A percentile compares a stretch with the other conserved stretches of the same genome.
Evolutionary conservation across 2,797 vertebrate genomes (phyloP).

Genomic region (Lagocephalus sceleratus): DNA sequence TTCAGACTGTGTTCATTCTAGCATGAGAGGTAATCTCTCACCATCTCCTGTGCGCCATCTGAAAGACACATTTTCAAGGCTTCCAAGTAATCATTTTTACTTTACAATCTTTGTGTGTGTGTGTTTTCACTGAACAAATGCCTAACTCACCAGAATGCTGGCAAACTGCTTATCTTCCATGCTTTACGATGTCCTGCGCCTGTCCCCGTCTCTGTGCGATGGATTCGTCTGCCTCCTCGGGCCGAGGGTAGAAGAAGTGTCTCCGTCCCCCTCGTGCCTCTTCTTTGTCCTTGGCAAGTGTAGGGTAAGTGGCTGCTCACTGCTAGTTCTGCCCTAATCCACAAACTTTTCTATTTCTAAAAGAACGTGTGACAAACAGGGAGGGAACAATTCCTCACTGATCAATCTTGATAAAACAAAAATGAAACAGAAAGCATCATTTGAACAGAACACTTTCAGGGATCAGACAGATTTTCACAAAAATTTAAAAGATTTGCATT

Average conservation of each 20-base stretch:
- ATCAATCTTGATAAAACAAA: no score
- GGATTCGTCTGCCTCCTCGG: slow-evolving; percentile 37
- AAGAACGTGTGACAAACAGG: slow-evolving; percentile 78
- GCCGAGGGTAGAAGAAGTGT: slow-evolving; percentile 41
- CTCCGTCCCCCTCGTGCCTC: slow-evolving; percentile 56
- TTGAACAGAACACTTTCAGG: slow-evolving; percentile 5
- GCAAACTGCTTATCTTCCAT: slow-evolving; percentile 80
- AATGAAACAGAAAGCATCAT: not conserved
- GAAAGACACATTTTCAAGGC: no score
- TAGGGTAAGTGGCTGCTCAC: slow-evolving; percentile 76
- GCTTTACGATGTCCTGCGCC: slow-evolving; percentile 64
- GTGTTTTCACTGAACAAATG: slow-evolving; percentile 23
- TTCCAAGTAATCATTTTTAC: no score
- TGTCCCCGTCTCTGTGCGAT: slow-evolving; percentile 44
- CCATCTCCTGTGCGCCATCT: no score
- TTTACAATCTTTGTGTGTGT: not conserved
- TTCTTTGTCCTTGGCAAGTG: slow-evolving; percentile 58
- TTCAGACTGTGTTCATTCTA: no score
- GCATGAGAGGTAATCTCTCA: no score
- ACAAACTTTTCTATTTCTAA: slow-evolving; percentile 85
- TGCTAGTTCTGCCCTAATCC: slow-evolving; percentile 81
- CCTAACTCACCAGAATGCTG: slow-evolving; percentile 76
- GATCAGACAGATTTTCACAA: slow-evolving; percentile 30
- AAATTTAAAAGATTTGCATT: slow-evolving; percentile 64
- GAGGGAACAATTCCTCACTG: slow-evolving; percentile 34